phyloP scores from a whole-genome alignment of 2,113 vertebrate species.

The Gavia stellata region DNA sequence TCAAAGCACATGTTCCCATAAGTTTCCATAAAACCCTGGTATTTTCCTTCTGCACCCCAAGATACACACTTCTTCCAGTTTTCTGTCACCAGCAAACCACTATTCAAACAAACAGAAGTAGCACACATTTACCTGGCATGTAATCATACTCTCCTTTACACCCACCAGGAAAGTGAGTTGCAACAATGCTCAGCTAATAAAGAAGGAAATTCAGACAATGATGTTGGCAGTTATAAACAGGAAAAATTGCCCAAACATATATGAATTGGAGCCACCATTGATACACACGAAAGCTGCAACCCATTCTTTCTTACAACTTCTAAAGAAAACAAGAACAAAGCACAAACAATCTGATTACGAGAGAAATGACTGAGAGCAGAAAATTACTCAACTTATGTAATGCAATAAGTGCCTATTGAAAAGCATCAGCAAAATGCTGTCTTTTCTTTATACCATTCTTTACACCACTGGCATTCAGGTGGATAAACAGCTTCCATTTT shows the following conservation, averaged over 20 bases:
- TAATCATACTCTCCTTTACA: background rate
- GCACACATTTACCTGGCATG: background rate
- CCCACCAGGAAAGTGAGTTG: background rate
- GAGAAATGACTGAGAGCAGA: background rate
- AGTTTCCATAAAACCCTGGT: background rate
- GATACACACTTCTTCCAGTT: background rate
- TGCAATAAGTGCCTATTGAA: background rate
- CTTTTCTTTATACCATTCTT: background rate
- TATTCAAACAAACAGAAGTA: background rate
- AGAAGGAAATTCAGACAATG: background rate
- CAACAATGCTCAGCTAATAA: background rate
- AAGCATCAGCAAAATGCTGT: background rate
- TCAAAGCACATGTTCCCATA: background rate
- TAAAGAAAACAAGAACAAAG: conserved; percentile 35
- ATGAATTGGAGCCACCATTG: background rate
- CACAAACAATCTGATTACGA: background rate
- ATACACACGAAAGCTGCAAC: background rate
- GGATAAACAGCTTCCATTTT: background rate
- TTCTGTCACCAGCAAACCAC: background rate
- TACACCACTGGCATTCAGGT: background rate
- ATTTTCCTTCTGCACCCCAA: background rate
- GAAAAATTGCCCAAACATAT: background rate
- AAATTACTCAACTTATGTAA: conserved; percentile 34
- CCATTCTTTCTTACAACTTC: background rate
- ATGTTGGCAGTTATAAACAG: background rate